A percentile compares a stretch with the other conserved stretches of the same genome.
Conservation (phyloP, 2,797 vertebrate genomes). For the Naso thynnoides region DNA sequence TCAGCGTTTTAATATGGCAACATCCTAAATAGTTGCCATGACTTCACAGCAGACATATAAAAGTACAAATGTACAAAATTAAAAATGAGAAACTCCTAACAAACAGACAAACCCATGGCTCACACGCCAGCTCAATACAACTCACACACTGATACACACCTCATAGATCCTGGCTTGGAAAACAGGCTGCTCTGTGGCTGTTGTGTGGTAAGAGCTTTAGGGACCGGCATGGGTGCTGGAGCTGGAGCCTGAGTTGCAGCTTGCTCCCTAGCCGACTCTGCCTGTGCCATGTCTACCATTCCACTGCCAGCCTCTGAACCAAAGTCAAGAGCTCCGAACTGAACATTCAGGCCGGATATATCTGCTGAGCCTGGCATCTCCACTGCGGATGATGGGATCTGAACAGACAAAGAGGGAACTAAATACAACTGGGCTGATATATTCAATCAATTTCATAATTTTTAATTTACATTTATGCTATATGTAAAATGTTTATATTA, state of each 20-base stretch:
- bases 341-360: conserved; percentile 93
- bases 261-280: conserved; percentile 82
- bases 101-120: conserved; percentile 20
- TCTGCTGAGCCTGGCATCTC: conserved; percentile 97
- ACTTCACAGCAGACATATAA: background rate
- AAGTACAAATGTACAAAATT: background rate
- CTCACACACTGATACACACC: conserved; percentile 73
- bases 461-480: background rate
- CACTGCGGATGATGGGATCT: conserved; percentile 96
- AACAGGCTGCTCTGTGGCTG: conserved; percentile 89
- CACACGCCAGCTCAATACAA: conserved; percentile 17
- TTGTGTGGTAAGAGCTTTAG: conserved; percentile 57
- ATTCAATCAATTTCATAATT: background rate
- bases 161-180: conserved; percentile 89
- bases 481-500: background rate
- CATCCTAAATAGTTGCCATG: background rate
- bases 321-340: conserved; percentile 97
- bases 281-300: conserved; percentile 86
- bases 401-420: conserved; percentile 23
- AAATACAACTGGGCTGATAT: accelerated
- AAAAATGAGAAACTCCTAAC: background rate
- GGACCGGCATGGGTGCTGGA: conserved; percentile 50
- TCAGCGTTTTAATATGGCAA: background rate
- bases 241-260: conserved; percentile 49
- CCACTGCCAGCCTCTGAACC: conserved; percentile 88